Evolutionary conservation across 2,797 vertebrate species (phyloP).

Genomic region (Octomys mimax): DNA sequence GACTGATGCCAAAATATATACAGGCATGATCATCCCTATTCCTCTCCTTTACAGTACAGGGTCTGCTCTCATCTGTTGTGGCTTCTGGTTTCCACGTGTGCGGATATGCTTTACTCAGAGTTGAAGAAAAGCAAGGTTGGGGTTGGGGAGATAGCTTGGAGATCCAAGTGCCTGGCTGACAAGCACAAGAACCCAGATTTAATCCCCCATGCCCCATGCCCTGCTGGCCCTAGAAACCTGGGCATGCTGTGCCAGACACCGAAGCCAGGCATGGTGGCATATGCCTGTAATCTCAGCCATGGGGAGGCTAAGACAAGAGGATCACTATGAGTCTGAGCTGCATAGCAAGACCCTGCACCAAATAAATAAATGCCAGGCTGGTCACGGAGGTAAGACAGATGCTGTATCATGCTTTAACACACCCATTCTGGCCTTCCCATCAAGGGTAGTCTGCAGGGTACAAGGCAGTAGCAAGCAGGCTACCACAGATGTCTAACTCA

Average conservation of each 20-base stretch:
- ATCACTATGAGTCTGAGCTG: too few relatives aligned
- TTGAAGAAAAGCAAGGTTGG: neutral
- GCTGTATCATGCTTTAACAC: neutral
- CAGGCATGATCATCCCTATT: neutral
- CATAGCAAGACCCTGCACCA: too few relatives aligned
- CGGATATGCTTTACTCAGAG: neutral
- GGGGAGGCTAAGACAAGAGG: too few relatives aligned
- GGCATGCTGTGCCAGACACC: too few relatives aligned
- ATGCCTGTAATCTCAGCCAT: too few relatives aligned
- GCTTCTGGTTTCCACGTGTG: constrained; percentile 14
- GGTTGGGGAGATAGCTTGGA: too few relatives aligned
- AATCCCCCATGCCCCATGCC: too few relatives aligned
- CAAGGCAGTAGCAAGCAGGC: neutral
- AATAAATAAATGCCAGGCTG: neutral
- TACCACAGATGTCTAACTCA: neutral
- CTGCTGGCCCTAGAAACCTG: too few relatives aligned
- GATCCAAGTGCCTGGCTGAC: too few relatives aligned
- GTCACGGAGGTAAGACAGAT: neutral
- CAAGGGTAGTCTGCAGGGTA: neutral
- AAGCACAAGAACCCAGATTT: too few relatives aligned
- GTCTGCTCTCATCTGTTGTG: neutral
- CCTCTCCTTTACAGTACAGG: neutral
- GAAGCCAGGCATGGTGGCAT: too few relatives aligned
- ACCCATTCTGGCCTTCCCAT: neutral
- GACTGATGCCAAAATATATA: neutral